These are phyloP conservation scores for Boleophthalmus pectinirostris DNA, from an alignment of 2,113 vertebrate species.

Conservation along the genomic window DNA sequence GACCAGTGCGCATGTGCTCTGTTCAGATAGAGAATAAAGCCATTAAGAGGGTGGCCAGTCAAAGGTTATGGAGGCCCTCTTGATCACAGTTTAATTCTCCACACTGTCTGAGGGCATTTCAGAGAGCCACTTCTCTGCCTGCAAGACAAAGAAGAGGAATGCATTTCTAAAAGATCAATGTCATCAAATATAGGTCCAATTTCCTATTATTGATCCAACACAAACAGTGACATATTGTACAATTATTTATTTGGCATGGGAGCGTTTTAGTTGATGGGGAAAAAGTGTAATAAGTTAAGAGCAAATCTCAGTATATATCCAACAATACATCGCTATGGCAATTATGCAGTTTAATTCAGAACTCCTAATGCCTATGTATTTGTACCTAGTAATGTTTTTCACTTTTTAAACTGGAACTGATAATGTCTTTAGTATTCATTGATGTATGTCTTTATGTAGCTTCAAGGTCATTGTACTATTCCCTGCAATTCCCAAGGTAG, in stretches of 20 bases:
- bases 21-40: slow-evolving; percentile 17
- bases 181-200: not conserved
- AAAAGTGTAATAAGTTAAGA: not conserved
- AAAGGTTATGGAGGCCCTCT: slow-evolving; percentile 41
- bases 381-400: not conserved
- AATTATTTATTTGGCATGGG: not conserved
- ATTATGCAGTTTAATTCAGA: too few relatives aligned
- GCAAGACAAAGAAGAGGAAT: not conserved
- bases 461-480: slow-evolving; percentile 28
- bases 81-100: slow-evolving; percentile 27
- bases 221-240: not conserved
- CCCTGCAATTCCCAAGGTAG: slow-evolving; percentile 21
- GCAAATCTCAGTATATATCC: too few relatives aligned
- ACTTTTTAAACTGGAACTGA: not conserved
- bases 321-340: too few relatives aligned
- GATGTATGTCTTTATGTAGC: not conserved
- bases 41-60: slow-evolving; percentile 17
- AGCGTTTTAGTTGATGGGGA: not conserved
- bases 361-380: too few relatives aligned
- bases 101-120: slow-evolving; percentile 23
- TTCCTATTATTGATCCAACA: not conserved
- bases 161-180: not conserved
- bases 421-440: not conserved
- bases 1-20: slow-evolving; percentile 12
- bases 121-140: slow-evolving; percentile 12